Conservation (phyloP, 2,113 vertebrate genomes). For the Sorex araneus region DNA sequence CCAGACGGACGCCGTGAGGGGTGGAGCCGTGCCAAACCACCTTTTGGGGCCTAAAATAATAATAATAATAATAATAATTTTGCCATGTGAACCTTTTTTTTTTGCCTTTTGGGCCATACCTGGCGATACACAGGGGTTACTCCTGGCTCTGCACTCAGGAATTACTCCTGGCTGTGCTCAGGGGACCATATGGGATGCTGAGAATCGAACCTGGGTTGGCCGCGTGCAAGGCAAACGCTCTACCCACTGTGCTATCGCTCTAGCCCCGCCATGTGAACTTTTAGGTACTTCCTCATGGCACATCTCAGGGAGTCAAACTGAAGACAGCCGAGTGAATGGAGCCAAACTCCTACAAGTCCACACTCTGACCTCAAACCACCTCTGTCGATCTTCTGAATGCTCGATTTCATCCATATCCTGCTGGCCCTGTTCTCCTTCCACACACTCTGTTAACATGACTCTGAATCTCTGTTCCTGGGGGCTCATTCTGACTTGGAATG, state of each 20-base stretch:
- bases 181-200: no score
- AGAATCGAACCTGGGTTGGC: no score
- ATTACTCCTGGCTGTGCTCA: no score
- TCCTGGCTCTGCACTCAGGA: no score
- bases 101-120: no score
- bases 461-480: background rate
- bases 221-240: no score
- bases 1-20: slow-evolving; percentile 89
- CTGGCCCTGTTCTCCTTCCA: background rate
- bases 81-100: no score
- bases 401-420: background rate
- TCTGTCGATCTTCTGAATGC: background rate
- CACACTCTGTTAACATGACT: background rate
- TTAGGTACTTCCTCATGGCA: background rate
- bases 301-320: background rate
- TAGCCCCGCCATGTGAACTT: no score
- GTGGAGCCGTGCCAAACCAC: slow-evolving; percentile 96
- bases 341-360: background rate
- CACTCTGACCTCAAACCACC: background rate
- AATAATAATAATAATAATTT: no score
- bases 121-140: no score
- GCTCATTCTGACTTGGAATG: background rate
- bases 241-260: no score
- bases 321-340: background rate
- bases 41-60: slow-evolving; percentile 94